phyloP scores from a whole-genome alignment of 2,888 invertebrate genomes.

The Ypsolopha sequella region DNA sequence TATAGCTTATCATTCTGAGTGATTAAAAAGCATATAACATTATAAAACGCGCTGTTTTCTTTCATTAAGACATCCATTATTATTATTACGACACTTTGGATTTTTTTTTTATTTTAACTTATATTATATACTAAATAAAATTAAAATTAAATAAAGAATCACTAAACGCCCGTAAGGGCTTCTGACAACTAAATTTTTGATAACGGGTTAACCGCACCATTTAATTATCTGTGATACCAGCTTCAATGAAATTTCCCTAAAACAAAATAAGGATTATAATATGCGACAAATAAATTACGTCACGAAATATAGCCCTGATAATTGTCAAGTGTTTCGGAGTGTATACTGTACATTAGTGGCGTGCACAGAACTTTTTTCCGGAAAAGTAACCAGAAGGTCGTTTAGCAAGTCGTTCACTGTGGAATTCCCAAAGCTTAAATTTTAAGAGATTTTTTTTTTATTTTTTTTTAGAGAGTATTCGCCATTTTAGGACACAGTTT shows the following conservation, averaged over 20 bases:
- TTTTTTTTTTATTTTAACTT: neutral
- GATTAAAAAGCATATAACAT: constrained; percentile 47
- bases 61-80: constrained; percentile 45
- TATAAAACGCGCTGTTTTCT: constrained; percentile 47
- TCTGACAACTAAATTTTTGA: neutral
- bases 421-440: too few species aligned
- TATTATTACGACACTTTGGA: constrained; percentile 7
- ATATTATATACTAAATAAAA: neutral
- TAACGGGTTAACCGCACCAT: neutral
- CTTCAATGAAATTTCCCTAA: neutral
- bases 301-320: too few species aligned
- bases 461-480: too few species aligned
- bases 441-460: too few species aligned
- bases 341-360: too few species aligned
- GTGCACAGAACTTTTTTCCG: too few species aligned
- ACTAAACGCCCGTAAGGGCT: neutral
- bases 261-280: too few species aligned
- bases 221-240: neutral
- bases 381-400: too few species aligned
- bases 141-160: neutral
- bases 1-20: constrained; percentile 55
- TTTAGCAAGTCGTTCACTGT: too few species aligned
- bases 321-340: too few species aligned
- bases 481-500: too few species aligned
- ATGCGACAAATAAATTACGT: too few species aligned